phyloP scores from a whole-genome alignment of 2,113 vertebrate species.

The Pionites leucogaster region DNA sequence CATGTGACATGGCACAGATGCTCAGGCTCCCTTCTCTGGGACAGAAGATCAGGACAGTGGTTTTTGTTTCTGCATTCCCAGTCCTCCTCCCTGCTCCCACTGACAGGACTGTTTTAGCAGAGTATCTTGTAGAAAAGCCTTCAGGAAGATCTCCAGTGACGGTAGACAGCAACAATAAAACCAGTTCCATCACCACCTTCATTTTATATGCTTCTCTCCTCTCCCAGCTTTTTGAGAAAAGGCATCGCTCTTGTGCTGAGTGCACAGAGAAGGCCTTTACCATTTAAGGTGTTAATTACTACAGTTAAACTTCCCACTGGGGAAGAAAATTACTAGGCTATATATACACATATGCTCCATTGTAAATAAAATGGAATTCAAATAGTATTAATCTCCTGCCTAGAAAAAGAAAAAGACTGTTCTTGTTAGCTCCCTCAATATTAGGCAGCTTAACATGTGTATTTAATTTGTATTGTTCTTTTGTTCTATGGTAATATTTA shows the following conservation, averaged over 20 bases:
- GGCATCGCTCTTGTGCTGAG: background rate
- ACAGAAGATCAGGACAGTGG: fast-evolving
- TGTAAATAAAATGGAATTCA: background rate
- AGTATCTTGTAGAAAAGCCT: background rate
- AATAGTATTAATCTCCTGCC: background rate
- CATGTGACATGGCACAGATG: background rate
- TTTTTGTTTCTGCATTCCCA: background rate
- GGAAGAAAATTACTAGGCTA: background rate
- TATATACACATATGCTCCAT: background rate
- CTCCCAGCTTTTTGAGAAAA: background rate
- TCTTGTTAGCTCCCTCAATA: background rate
- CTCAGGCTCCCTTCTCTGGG: background rate
- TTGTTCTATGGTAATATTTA: background rate
- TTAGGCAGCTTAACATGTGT: background rate
- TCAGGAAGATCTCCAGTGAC: background rate
- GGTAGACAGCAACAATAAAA: background rate
- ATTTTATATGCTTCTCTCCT: fast-evolving
- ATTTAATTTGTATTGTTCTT: background rate
- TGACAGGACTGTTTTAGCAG: background rate
- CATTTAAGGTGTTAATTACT: background rate
- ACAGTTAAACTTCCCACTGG: background rate
- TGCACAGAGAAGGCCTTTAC: background rate
- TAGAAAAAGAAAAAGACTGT: background rate
- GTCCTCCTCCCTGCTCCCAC: background rate
- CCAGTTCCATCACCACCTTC: background rate